phyloP scores from a whole-genome alignment of 2,797 vertebrate genomes.

The Gymnopithys bicolor region DNA sequence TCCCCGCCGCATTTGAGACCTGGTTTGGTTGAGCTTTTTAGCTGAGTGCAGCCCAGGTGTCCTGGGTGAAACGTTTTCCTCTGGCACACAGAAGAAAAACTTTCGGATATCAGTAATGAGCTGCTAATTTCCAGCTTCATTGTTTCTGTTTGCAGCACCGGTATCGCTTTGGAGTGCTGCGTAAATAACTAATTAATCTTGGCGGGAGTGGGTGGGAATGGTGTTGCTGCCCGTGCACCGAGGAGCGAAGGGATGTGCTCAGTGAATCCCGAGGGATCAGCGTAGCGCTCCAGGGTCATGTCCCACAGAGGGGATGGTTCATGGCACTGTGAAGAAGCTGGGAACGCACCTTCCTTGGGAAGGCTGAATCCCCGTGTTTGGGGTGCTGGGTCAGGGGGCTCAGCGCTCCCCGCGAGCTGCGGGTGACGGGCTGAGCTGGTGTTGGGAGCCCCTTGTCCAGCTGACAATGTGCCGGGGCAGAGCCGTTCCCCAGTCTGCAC shows the following conservation, averaged over 20 bases:
- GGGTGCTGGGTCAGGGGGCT: neutral
- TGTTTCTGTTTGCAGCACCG: neutral
- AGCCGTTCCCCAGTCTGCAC: fast-evolving
- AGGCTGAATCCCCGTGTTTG: neutral
- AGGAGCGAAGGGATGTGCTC: neutral
- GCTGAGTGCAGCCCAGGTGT: neutral
- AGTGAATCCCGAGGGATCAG: neutral
- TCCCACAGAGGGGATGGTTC: neutral
- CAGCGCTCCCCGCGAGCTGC: neutral
- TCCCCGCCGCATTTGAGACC: neutral
- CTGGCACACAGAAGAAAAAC: neutral
- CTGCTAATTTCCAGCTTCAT: neutral
- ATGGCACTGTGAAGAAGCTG: neutral
- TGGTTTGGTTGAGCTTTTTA: neutral
- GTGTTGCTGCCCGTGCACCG: neutral
- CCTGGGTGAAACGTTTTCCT: neutral
- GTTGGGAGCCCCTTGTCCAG: neutral
- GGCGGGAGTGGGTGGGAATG: neutral
- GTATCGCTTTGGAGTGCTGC: neutral
- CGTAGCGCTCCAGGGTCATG: fast-evolving
- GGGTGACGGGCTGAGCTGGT: neutral
- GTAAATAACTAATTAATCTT: neutral
- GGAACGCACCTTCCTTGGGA: neutral
- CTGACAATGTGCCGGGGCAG: fast-evolving
- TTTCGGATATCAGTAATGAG: neutral